These are phyloP conservation scores for Chrysogorgia sp. DNA, from an alignment of 92 coral and sea anemone genomes.

Conservation along the genomic window DNA sequence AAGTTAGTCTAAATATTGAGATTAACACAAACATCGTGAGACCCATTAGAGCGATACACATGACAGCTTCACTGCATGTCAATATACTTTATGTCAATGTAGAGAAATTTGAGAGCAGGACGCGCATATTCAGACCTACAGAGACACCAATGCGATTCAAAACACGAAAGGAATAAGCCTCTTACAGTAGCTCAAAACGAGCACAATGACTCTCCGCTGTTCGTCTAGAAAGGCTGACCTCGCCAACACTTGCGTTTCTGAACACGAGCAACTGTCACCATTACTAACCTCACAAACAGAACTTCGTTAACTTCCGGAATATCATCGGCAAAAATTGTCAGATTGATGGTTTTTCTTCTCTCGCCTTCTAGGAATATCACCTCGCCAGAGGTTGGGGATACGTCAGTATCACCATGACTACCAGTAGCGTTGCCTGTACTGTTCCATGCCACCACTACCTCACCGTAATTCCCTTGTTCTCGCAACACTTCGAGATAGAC, in stretches of 20 bases:
- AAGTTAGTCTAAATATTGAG: neutral
- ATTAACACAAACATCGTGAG: neutral
- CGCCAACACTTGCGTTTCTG: too few species aligned
- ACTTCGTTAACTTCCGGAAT: conserved; percentile 82
- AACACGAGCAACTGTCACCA: neutral
- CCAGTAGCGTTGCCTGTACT: conserved; percentile 69
- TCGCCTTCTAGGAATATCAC: conserved; percentile 78
- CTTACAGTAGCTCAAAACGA: too few species aligned
- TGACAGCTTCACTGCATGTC: too few species aligned
- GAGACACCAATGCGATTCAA: too few species aligned
- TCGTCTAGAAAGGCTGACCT: too few species aligned
- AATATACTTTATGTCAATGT: too few species aligned
- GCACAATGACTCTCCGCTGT: too few species aligned
- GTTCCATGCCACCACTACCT: conserved; percentile 85
- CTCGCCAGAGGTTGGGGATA: conserved; percentile 76
- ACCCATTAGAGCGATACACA: too few species aligned
- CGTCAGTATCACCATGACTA: conserved; percentile 55
- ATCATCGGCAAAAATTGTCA: conserved; percentile 70
- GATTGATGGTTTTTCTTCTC: conserved; percentile 63
- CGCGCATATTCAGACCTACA: too few species aligned
- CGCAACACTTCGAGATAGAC: conserved; percentile 78
- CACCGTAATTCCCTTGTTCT: conserved; percentile 83
- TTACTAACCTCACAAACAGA: conserved; percentile 66
- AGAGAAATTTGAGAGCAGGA: neutral
- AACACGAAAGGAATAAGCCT: too few species aligned